Evolutionary conservation across 2,888 invertebrate species (phyloP), one percentile per base, ranked within the genome.

Genomic region (Norana najaformis): DNA sequence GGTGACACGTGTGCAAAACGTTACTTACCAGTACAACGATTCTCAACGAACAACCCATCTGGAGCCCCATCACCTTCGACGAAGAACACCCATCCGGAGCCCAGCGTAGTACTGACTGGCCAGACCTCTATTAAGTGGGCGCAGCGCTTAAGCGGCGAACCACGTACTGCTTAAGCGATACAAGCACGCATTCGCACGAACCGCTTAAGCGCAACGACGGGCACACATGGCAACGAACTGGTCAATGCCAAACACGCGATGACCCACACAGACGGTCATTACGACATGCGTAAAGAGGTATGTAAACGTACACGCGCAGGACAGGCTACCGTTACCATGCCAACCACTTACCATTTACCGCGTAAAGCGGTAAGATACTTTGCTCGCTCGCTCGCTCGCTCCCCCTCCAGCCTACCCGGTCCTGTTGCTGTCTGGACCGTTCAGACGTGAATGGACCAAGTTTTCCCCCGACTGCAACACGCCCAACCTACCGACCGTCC

Each of bases 151-250:
- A 69, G 30, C 69, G 13, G 6, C 5, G 16, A 18, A 47, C 20
- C 69, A 6, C 69, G n/a, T n/a, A 30, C 69, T 69, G 69, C 69
- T 69, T 69, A 30, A 69, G 69, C 69, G 69, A 69, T n/a, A n/a
- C n/a, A n/a, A 8, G n/a, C 69, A 69, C 69, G 69, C 69, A 69
- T 69, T 69, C 69, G 30, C 30, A 69, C 30, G n/a, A 69, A 69
- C 69, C n/a, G 69, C 69, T 69, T 69, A 69, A 69, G 69, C 69
- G 69, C 69, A 69, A n/a, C 69, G 69, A 30, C 69, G 11, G 11
- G n/a, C 69, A 69, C 30, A 69, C 69, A 69, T 69, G n/a, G 69
- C 69, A 69, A 69, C 69, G 69, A 69, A 69, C 69, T n/a, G n/a
- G n/a, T 11, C 69, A 11, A 69, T 69, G n/a, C 69, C 69, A 69